phyloP scores from a whole-genome alignment of 1,140 invertebrate genomes.

The Diabrotica virgifera region DNA sequence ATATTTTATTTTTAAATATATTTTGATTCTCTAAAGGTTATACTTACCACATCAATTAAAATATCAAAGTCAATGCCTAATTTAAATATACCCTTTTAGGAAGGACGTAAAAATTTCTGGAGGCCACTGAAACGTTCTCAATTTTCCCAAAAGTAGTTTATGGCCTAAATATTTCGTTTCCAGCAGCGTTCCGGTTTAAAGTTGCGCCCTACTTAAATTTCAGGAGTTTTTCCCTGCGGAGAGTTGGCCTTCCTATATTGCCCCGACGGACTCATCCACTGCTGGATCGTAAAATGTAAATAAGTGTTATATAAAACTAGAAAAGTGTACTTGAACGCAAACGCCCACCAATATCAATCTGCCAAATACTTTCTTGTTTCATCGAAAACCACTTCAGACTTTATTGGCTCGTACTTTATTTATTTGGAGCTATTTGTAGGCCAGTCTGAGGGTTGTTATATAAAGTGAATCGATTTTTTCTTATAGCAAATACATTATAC shows the following conservation, averaged over 20 bases:
- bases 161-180: not conserved
- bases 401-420: slow-evolving; percentile 14
- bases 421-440: slow-evolving; percentile 9
- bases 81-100: no score
- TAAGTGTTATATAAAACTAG: slow-evolving; percentile 21
- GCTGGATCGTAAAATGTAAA: slow-evolving; percentile 19
- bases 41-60: no score
- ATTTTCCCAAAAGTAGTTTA: not conserved
- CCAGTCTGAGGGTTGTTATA: no score
- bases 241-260: not conserved
- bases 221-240: not conserved
- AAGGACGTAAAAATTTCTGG: no score
- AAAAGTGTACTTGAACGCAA: slow-evolving; percentile 4
- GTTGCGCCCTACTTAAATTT: not conserved
- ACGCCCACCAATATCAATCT: slow-evolving; percentile 19
- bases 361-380: slow-evolving; percentile 20
- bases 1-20: no score
- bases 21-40: no score
- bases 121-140: not conserved
- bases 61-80: no score
- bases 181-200: not conserved
- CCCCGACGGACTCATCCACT: slow-evolving; percentile 2
- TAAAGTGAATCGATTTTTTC: no score
- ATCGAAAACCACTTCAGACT: slow-evolving; percentile 16
- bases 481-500: no score